Evolutionary conservation across 2,888 invertebrate species (phyloP).

Genomic region (Hartigia nigra): DNA sequence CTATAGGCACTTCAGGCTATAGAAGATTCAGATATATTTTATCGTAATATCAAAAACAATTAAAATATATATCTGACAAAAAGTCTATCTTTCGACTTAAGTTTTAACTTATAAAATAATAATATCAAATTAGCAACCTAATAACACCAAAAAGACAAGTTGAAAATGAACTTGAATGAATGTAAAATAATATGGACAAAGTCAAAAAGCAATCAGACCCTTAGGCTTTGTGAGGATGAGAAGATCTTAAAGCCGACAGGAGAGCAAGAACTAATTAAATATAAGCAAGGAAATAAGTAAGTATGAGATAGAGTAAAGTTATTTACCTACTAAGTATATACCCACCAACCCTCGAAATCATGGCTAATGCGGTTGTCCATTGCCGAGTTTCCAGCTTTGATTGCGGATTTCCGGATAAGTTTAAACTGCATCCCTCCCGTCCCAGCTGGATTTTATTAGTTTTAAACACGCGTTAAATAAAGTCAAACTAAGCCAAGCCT

Average conservation of each 20-base stretch:
- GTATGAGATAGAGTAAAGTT: neutral
- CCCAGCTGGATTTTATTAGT: slow-evolving; percentile 55
- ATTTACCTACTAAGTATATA: neutral
- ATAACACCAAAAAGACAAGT: neutral
- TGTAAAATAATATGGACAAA: neutral
- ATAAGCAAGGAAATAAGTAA: neutral
- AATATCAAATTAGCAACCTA: neutral
- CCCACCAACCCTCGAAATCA: neutral
- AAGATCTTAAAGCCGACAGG: neutral
- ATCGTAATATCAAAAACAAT: neutral
- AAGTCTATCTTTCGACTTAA: neutral
- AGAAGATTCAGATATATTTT: neutral
- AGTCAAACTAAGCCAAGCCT: slow-evolving; percentile 53
- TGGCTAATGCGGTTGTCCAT: slow-evolving; percentile 49
- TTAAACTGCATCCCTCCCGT: slow-evolving; percentile 22
- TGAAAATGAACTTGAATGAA: neutral
- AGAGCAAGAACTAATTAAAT: neutral
- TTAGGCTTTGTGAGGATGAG: neutral
- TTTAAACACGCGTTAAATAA: slow-evolving; percentile 66
- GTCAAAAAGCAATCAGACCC: neutral
- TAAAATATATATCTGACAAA: neutral
- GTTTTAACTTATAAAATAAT: neutral
- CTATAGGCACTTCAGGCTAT: neutral
- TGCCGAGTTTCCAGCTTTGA: slow-evolving; percentile 48
- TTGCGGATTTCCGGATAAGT: slow-evolving; percentile 43